A percentile compares a stretch with the other conserved stretches of the same genome.
These are phyloP conservation scores for Typhlomys cinereus DNA, from an alignment of 2,113 vertebrate species.

Conservation along the genomic window DNA sequence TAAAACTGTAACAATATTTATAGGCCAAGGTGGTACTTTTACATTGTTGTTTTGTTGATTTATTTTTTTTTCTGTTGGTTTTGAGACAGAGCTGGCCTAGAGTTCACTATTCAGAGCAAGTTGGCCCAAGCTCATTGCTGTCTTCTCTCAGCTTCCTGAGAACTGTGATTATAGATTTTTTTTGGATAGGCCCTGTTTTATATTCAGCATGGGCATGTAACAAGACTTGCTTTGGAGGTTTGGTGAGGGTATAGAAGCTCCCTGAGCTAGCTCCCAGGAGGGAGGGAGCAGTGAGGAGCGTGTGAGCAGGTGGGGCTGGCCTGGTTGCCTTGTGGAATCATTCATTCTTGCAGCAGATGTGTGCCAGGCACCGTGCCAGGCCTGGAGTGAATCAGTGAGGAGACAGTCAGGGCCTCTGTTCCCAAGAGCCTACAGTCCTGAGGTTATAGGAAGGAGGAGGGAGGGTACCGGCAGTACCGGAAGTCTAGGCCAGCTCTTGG, in stretches of 20 bases:
- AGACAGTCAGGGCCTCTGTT: conserved; percentile 56
- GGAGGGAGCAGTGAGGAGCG: background rate
- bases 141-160: background rate
- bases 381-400: background rate
- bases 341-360: conserved; percentile 33
- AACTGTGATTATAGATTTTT: background rate
- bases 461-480: background rate
- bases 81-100: background rate
- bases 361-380: conserved; percentile 18
- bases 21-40: background rate
- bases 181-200: background rate
- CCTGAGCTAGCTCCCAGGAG: background rate
- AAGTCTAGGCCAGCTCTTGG: background rate
- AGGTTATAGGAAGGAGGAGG: background rate
- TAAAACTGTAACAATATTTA: background rate
- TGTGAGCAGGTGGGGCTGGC: background rate
- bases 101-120: background rate
- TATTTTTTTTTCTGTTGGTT: background rate
- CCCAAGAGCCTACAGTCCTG: background rate
- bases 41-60: background rate
- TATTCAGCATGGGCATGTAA: background rate
- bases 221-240: background rate
- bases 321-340: background rate
- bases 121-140: background rate
- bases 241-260: background rate